Conservation (phyloP, 1,140 invertebrate genomes). For the Hydropsyche tenuis region DNA sequence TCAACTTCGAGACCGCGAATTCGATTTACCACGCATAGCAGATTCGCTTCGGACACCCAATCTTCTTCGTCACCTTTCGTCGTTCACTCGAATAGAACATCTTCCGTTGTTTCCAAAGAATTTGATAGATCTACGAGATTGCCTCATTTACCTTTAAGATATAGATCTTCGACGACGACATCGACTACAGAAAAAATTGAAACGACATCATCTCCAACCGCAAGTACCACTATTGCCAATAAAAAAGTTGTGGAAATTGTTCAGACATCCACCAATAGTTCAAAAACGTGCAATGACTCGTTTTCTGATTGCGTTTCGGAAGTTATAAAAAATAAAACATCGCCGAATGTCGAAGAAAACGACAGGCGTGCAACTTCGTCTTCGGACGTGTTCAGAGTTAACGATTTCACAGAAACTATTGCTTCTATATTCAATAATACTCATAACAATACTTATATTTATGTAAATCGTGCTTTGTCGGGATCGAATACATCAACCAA, state of each 20-base stretch:
- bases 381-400: not conserved
- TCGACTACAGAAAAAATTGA: constrained; percentile 18
- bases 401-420: not conserved
- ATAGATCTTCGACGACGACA: constrained; percentile 12
- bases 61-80: constrained; percentile 39
- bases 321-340: not conserved
- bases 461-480: constrained; percentile 13
- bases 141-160: not conserved
- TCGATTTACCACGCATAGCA: constrained; percentile 29
- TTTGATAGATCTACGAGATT: constrained; percentile 19
- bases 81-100: constrained; percentile 35
- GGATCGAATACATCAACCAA: not conserved
- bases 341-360: too few relatives aligned
- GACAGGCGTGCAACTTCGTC: too few relatives aligned
- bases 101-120: not conserved
- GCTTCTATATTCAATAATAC: constrained; percentile 7
- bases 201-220: not conserved
- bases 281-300: not conserved
- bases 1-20: constrained; percentile 33
- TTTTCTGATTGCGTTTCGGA: not conserved
- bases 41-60: constrained; percentile 12
- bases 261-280: not conserved
- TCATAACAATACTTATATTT: constrained; percentile 41
- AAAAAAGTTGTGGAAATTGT: not conserved
- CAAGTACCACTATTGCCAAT: not conserved